A percentile compares a stretch with the other conserved stretches of the same genome.
Evolutionary conservation across 2,888 invertebrate species (phyloP).

Genomic region (Phorcus lineatus): DNA sequence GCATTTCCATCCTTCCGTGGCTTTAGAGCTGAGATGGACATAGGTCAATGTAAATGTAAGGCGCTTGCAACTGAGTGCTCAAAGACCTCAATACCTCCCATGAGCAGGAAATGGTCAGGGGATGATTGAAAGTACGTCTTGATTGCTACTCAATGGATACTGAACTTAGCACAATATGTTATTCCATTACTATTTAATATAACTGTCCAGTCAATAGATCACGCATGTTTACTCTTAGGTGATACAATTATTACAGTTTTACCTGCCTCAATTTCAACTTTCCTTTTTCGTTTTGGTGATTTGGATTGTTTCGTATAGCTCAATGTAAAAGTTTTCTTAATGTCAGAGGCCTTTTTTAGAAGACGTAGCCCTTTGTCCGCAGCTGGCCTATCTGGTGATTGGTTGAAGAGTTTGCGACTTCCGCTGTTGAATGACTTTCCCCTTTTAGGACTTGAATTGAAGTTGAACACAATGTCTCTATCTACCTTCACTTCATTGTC

Average conservation of each 20-base stretch:
- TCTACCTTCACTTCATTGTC: background rate
- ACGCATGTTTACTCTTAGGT: too few relatives aligned
- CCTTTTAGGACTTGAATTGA: background rate
- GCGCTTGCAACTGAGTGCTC: too few relatives aligned
- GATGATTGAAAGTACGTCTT: too few relatives aligned
- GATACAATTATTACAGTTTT: background rate
- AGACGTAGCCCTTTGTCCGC: background rate
- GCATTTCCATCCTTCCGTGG: too few relatives aligned
- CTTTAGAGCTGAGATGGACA: too few relatives aligned
- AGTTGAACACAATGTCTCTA: background rate
- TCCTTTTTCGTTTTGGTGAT: background rate
- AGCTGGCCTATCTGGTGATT: background rate
- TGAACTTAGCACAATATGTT: too few relatives aligned
- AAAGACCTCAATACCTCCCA: too few relatives aligned
- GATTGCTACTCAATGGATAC: too few relatives aligned
- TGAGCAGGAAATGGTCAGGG: too few relatives aligned
- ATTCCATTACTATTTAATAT: too few relatives aligned
- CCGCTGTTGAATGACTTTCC: background rate
- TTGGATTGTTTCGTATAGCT: background rate
- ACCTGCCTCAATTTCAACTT: background rate
- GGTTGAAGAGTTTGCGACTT: background rate
- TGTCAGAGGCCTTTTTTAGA: background rate
- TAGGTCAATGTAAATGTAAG: too few relatives aligned
- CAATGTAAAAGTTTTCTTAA: background rate
- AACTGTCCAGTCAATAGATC: too few relatives aligned